phyloP scores from a whole-genome alignment of 2,888 invertebrate genomes.

The Drosophila mercatorum region DNA sequence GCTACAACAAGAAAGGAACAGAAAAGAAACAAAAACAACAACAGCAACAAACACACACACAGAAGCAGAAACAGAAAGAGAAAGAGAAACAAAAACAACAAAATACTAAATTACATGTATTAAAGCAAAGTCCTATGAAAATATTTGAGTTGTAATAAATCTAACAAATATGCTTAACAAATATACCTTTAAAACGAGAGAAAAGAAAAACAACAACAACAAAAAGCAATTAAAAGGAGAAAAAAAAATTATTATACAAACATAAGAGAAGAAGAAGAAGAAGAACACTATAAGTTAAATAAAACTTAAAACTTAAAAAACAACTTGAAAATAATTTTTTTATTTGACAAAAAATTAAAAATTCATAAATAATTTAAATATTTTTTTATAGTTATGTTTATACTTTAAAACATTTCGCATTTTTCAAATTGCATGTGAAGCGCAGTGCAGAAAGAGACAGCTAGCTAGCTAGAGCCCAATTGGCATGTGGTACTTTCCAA shows the following conservation, averaged over 20 bases:
- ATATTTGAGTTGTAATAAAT: conserved; percentile 67
- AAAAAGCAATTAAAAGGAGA: conserved; percentile 37
- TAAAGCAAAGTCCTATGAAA: conserved; percentile 64
- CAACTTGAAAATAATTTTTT: neutral
- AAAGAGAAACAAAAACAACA: conserved; percentile 1
- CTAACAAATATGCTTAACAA: conserved; percentile 52
- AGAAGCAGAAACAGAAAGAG: neutral
- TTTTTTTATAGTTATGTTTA: too few species aligned
- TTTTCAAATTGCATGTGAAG: too few species aligned
- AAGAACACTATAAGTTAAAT: conserved; percentile 65
- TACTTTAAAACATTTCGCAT: too few species aligned
- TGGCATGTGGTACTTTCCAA: neutral
- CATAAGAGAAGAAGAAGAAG: conserved; percentile 19
- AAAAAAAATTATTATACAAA: conserved; percentile 30
- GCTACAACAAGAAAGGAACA: neutral
- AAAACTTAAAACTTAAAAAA: conserved; percentile 51
- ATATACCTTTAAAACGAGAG: conserved; percentile 21
- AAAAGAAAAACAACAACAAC: conserved; percentile 3
- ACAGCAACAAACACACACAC: neutral
- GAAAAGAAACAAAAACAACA: too few species aligned
- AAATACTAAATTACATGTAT: conserved; percentile 41
- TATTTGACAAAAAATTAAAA: neutral
- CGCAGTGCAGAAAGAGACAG: neutral
- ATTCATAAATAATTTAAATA: neutral
- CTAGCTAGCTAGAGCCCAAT: neutral